These are phyloP conservation scores for Drosophila rubida DNA, from an alignment of 2,888 invertebrate species.

Conservation along the genomic window DNA sequence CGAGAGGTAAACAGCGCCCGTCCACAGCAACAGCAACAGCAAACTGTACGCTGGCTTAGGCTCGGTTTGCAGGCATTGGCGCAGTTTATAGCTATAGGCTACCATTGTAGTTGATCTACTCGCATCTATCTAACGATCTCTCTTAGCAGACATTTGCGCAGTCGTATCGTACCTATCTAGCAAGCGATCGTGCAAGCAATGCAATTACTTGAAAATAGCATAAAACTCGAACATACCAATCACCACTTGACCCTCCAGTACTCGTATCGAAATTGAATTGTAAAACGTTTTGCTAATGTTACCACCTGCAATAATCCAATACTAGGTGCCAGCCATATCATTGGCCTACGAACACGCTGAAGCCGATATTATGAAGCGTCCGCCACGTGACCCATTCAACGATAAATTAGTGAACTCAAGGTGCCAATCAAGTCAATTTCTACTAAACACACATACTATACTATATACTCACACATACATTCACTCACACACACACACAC, in stretches of 20 bases:
- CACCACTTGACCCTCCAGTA: conserved; percentile 19
- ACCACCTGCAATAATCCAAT: conserved; percentile 70
- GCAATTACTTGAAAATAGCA: conserved; percentile 1
- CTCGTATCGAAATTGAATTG: conserved; percentile 43
- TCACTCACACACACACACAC: conserved; percentile 11
- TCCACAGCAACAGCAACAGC: not conserved
- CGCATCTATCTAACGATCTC: conserved; percentile 5
- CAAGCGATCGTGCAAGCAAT: conserved; percentile 12
- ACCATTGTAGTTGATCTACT: conserved; percentile 42
- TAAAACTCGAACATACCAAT: not conserved
- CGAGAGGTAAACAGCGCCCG: conserved; percentile 96
- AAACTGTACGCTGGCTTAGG: conserved; percentile 28
- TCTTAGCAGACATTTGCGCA: conserved; percentile 4
- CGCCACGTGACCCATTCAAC: conserved; percentile 92
- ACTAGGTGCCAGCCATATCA: conserved; percentile 91
- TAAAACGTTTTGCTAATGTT: conserved; percentile 74
- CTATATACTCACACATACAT: conserved; percentile 27
- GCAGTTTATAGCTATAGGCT: conserved; percentile 22
- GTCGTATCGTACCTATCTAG: conserved; percentile 9
- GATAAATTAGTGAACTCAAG: conserved; percentile 93
- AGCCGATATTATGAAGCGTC: conserved; percentile 94
- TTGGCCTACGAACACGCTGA: conserved; percentile 94
- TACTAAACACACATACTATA: conserved; percentile 36
- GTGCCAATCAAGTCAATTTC: conserved; percentile 83
- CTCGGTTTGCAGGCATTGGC: conserved; percentile 20